Evolutionary conservation across 2,888 invertebrate genomes (phyloP).

Genomic region (Tenthredo livida): DNA sequence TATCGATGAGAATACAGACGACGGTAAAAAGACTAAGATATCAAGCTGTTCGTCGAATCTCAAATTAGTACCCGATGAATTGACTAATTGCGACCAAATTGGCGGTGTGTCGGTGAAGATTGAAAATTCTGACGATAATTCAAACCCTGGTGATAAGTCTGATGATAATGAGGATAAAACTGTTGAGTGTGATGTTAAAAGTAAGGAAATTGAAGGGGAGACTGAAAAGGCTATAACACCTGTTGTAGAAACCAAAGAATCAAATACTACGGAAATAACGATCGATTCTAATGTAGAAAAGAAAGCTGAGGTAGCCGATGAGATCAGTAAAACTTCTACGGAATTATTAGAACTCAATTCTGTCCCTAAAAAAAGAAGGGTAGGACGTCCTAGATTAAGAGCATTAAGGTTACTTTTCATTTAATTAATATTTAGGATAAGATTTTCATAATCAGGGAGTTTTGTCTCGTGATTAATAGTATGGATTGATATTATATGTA

Average conservation of each 20-base stretch:
- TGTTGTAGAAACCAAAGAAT: conserved; percentile 21
- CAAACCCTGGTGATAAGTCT: conserved; percentile 78
- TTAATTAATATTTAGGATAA: conserved; percentile 27
- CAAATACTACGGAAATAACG: conserved; percentile 53
- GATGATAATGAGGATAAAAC: conserved; percentile 79
- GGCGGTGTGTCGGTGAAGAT: conserved; percentile 77
- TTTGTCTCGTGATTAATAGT: neutral
- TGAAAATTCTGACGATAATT: conserved; percentile 73
- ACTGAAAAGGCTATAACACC: conserved; percentile 48
- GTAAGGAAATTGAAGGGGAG: conserved; percentile 47
- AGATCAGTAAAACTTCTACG: conserved; percentile 53
- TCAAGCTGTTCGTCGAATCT: conserved; percentile 75
- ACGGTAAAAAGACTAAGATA: conserved; percentile 75
- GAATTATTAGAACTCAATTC: conserved; percentile 52
- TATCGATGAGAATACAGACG: conserved; percentile 76
- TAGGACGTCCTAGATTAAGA: conserved; percentile 67
- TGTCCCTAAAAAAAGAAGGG: conserved; percentile 68
- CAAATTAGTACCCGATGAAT: conserved; percentile 73
- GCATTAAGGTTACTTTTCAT: conserved; percentile 66
- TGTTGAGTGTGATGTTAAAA: conserved; percentile 45
- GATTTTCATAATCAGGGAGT: neutral
- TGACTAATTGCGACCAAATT: conserved; percentile 72
- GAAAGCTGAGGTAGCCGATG: conserved; percentile 41
- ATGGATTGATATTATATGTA: neutral
- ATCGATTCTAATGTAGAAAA: conserved; percentile 21